These are phyloP conservation scores for Paedocypris micromegethes DNA, from an alignment of 2,797 vertebrate species.

Conservation along the genomic window DNA sequence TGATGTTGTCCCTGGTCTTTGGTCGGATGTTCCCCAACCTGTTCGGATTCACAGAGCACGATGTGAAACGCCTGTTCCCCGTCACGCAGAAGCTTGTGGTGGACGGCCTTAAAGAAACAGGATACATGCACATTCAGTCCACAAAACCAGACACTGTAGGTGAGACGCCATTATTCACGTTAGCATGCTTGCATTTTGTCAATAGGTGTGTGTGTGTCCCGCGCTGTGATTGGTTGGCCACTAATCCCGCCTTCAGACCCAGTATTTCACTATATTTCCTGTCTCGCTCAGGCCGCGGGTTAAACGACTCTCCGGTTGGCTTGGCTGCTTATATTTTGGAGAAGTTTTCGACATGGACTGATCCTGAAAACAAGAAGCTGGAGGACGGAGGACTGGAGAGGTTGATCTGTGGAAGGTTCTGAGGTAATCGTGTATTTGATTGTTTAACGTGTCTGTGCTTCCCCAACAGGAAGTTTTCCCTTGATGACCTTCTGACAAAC, in stretches of 20 bases:
- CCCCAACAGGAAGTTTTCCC: conserved; percentile 74
- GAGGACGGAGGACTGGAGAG: conserved; percentile 81
- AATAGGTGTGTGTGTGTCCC: too few species aligned
- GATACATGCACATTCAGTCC: conserved; percentile 85
- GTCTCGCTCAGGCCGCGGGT: conserved; percentile 67
- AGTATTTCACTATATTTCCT: neutral
- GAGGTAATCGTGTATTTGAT: neutral
- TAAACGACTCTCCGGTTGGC: conserved; percentile 85
- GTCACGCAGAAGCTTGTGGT: conserved; percentile 66
- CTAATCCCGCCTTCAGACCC: too few species aligned
- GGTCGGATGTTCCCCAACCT: conserved; percentile 74
- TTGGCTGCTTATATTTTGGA: conserved; percentile 85
- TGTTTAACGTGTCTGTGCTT: neutral
- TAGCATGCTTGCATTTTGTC: too few species aligned
- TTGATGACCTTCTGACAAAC: conserved; percentile 84
- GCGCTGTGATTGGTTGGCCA: too few species aligned
- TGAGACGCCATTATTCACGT: conserved; percentile 46
- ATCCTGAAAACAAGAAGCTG: conserved; percentile 65
- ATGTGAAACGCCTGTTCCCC: conserved; percentile 66
- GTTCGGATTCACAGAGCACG: conserved; percentile 70
- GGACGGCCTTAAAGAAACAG: conserved; percentile 65
- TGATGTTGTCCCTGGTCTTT: conserved; percentile 62
- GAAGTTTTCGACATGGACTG: conserved; percentile 88
- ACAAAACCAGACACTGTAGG: conserved; percentile 87
- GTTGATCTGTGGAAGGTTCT: conserved; percentile 38